phyloP scores from a whole-genome alignment of 2,113 vertebrate genomes.

The Microcebus jonahi region DNA sequence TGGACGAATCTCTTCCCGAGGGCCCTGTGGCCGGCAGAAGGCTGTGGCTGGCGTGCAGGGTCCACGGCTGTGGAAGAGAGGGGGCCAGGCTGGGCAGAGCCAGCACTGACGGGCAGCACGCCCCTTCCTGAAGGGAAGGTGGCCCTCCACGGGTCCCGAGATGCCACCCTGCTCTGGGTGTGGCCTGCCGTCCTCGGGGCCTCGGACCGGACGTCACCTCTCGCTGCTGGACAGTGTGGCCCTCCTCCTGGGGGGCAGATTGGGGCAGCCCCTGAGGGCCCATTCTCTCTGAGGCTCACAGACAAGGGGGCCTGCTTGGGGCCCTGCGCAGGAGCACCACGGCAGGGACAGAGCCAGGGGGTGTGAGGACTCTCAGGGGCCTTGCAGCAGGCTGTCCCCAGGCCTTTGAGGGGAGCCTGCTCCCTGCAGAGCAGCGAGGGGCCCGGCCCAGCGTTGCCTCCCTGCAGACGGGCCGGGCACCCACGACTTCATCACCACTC shows the following conservation, averaged over 20 bases:
- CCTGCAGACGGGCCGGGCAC: fast-evolving
- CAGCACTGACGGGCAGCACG: fast-evolving
- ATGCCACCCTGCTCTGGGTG: fast-evolving
- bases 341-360: background rate
- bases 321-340: fast-evolving
- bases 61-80: background rate
- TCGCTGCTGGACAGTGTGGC: background rate
- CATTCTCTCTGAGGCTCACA: background rate
- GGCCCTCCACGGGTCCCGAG: background rate
- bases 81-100: background rate
- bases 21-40: background rate
- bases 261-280: background rate
- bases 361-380: fast-evolving
- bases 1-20: background rate
- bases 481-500: background rate
- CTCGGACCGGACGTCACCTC: background rate
- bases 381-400: fast-evolving
- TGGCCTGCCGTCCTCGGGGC: background rate
- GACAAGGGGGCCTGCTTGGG: fast-evolving
- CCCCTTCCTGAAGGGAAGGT: fast-evolving
- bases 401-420: background rate
- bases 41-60: background rate
- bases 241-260: background rate
- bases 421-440: background rate
- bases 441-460: background rate